Evolutionary conservation across 1,140 invertebrate species (phyloP), one percentile per base, ranked within the genome.

Genomic region (Dendroctonus valens): DNA sequence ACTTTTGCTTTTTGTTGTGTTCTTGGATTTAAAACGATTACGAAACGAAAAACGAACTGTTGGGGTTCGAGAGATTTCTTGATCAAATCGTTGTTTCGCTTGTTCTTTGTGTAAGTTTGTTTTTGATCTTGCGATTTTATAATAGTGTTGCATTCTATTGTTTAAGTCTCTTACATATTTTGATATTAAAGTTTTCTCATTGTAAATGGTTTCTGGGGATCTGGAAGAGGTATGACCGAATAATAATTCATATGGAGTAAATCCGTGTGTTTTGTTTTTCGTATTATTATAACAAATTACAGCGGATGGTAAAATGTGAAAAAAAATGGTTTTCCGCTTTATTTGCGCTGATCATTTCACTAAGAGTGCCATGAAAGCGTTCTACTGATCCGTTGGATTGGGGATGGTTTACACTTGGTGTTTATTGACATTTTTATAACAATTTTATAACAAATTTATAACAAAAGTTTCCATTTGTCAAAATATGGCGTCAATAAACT

Each of bases 231-330:
- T 69, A 41, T 66, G 70, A 39, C 59, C 59, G 41, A 70, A 65
- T 9, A 68, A 39, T 26, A 69, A 55, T 59, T 66, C 62, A 14
- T 63, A 69, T 40, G 69, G 69, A 42, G 67, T 71, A 12, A 71
- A 71, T 9, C 67, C 63, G 49, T 66, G 59, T 38, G 69, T 69
- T 52, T 69, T 69, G 53, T 66, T 69, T 41, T 39, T 66, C 0
- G 65, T 62, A 41, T 69, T 67, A 41, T 70, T 71, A 44, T 71
- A 66, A 41, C 26, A 69, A 15, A 66, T 71, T 12, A 71, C 44
- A 38, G 67, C 62, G 54, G 61, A 71, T 14, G 62, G 61, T 7
- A 71, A 44, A 11, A 62, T 51, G 53, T 42, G 61, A 38, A 62
- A 69, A 14, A 60, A 52, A 53, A 7, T 64, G 63, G 50, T 58